Percentiles rank a stretch among this genome's conserved stretches.
Evolutionary conservation across 2,113 vertebrate species (phyloP).

Genomic region (Apodemus speciosus): DNA sequence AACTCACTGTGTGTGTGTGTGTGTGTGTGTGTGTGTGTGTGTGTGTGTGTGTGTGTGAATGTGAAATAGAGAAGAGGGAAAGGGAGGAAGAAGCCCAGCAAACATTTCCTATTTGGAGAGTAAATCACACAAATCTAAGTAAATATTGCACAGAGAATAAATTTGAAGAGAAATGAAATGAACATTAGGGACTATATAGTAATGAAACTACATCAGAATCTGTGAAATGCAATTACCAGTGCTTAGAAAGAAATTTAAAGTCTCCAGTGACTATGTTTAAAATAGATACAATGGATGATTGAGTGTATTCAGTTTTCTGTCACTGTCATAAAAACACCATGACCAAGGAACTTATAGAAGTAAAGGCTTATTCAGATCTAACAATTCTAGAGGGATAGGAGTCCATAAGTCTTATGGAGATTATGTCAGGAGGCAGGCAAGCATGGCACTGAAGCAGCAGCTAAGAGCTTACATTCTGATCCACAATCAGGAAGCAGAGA

Average conservation of each 20-base stretch:
- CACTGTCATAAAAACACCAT: background rate
- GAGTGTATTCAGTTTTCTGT: background rate
- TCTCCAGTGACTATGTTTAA: background rate
- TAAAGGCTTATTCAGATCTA: background rate
- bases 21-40: too few species aligned
- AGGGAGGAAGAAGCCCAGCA: background rate
- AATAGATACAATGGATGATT: conserved; percentile 41
- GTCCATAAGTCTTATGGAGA: background rate
- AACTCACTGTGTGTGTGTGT: too few species aligned
- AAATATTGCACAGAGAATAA: conserved; percentile 35
- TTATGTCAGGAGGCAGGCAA: background rate
- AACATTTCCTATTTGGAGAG: conserved; percentile 34
- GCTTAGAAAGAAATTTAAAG: conserved; percentile 24
- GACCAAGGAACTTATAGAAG: background rate
- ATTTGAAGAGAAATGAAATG: conserved; percentile 29
- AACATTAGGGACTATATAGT: conserved; percentile 44
- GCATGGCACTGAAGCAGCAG: background rate
- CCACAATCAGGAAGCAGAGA: background rate
- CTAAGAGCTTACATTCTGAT: background rate
- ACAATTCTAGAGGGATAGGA: background rate
- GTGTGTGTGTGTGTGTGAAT: background rate
- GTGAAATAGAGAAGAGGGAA: background rate
- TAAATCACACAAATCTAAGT: conserved; percentile 37
- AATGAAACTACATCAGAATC: conserved; percentile 56
- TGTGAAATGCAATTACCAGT: conserved; percentile 24